phyloP scores from a whole-genome alignment of 2,888 invertebrate species.

The Plemyria rubiginata region DNA sequence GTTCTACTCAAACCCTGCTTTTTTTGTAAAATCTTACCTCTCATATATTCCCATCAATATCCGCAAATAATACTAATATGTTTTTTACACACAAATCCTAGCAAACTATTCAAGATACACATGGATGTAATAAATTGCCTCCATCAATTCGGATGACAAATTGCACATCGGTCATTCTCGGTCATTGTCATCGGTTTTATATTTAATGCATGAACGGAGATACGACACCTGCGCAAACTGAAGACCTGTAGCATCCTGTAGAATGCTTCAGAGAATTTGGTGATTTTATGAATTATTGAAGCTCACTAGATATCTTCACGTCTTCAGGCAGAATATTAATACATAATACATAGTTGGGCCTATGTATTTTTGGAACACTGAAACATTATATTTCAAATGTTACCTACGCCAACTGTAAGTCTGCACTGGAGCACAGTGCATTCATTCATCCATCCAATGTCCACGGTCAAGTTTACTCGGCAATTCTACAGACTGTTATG shows the following conservation, averaged over 20 bases:
- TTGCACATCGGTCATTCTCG: slow-evolving; percentile 38
- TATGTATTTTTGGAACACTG: no score
- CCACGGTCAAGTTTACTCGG: no score
- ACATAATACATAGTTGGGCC: no score
- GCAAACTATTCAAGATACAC: slow-evolving; percentile 10
- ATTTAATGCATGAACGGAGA: slow-evolving; percentile 30
- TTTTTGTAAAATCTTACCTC: no score
- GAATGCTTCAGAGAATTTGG: slow-evolving; percentile 24
- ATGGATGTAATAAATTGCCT: slow-evolving; percentile 21
- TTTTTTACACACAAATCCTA: background rate
- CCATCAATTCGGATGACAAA: slow-evolving; percentile 38
- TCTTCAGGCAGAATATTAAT: slow-evolving; percentile 2
- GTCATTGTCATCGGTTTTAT: slow-evolving; percentile 37
- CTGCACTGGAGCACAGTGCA: no score
- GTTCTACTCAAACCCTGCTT: no score
- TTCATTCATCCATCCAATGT: no score
- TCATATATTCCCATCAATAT: no score
- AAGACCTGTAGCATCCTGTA: slow-evolving; percentile 38
- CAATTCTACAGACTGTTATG: no score
- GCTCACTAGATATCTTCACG: slow-evolving; percentile 14
- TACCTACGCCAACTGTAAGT: no score
- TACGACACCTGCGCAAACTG: slow-evolving; percentile 37
- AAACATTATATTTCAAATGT: no score
- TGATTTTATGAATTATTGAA: slow-evolving; percentile 27
- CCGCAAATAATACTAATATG: background rate